Percentiles rank a stretch among this genome's conserved stretches.
Evolutionary conservation across 2,113 vertebrate genomes (phyloP).

Genomic region (Blennius ocellaris): DNA sequence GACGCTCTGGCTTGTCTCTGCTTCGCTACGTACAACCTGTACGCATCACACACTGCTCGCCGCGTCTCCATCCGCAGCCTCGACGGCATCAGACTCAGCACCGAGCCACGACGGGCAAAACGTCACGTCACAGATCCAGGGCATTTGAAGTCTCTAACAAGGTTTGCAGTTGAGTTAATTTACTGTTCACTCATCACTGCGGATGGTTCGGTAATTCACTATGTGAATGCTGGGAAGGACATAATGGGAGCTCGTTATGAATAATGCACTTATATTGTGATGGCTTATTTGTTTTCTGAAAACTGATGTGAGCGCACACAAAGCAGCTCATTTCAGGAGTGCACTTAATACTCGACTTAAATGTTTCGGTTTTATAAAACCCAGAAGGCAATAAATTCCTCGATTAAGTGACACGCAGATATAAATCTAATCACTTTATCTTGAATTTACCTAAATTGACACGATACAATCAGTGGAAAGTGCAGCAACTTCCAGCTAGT

Average conservation of each 20-base stretch:
- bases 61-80: background rate
- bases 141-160: background rate
- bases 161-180: constrained; percentile 11
- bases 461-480: too few relatives aligned
- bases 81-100: constrained; percentile 16
- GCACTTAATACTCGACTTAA: background rate
- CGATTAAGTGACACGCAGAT: too few relatives aligned
- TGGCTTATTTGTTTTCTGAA: too few relatives aligned
- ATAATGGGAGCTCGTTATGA: too few relatives aligned
- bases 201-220: background rate
- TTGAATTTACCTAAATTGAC: too few relatives aligned
- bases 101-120: constrained; percentile 3
- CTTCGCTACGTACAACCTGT: background rate
- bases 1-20: constrained; percentile 6
- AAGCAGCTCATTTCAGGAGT: background rate
- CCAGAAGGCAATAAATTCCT: too few relatives aligned
- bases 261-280: too few relatives aligned
- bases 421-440: too few relatives aligned
- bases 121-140: constrained; percentile 3
- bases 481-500: too few relatives aligned
- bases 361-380: too few relatives aligned
- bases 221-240: background rate
- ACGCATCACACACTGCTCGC: background rate
- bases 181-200: background rate
- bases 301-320: too few relatives aligned